Base-by-base conservation (phyloP, 1,140 invertebrate genomes). In the Delia radicum region DNA sequence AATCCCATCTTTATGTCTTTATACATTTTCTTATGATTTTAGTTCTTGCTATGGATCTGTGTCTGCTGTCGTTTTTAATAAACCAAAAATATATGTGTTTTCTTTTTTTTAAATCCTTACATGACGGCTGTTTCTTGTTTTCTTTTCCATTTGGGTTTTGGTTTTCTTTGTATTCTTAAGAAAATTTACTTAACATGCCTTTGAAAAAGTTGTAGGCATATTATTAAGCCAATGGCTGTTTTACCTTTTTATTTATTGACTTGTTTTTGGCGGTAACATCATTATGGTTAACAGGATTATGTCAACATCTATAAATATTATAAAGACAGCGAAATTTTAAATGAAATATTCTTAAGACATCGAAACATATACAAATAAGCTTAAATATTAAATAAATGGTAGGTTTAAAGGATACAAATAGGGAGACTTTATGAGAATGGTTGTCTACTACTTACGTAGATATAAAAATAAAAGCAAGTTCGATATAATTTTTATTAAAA, bases 221-320 rank as follows among this genome's bases (percentile, higher is more conserved):
- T 21, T n/a, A 18, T 24, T 69, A 69, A 69, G 29, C 27, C 29
- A 28, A 67, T 67, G 27, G 31, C 29, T 67, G 28, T 67, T 67
- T 31, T 28, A 67, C 63, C 63, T 67, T 67, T 31, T 67, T 67
- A 15, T 67, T 67, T 67, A 63, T 24, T 63, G 61, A 63, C 61
- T 67, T 67, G 63, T 67, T 28, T 29, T 67, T 31, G 63, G 12
- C 48, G 48, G 21, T 8, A 55, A 55, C 48, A 55, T 55, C 8
- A 29, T 67, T 67, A 26, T 67, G 63, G 27, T 67, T 67, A 67
- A 67, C 63, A 67, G 28, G 63, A 31, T 67, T 67, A 67, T 67
- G 63, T 67, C 63, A 67, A 31, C 63, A 67, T 67, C 5, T 28
- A 67, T 67, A 29, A 67, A 29, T 63, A 27, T 13, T 63, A 6